Evolutionary conservation across 2,888 invertebrate species (phyloP), one percentile per base, ranked within the genome.

Genomic region (Mamestra brassicae): DNA sequence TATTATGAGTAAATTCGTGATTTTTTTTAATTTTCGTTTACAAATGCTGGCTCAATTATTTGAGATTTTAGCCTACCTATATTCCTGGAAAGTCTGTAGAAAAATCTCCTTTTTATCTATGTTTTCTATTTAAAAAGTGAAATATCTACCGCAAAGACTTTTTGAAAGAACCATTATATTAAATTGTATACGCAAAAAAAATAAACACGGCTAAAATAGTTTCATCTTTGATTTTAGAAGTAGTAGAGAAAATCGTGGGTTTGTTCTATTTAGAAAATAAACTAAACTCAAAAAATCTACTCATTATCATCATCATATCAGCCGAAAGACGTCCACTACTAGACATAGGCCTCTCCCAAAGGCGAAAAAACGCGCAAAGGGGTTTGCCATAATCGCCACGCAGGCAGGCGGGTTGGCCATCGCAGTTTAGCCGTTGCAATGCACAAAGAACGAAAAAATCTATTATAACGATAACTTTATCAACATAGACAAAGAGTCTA

Each of bases 401-500:
- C 26, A 26, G 26, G 26, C 26, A 26, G 26, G 26, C 26, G 26
- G 26, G 26, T 26, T 26, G 26, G 26, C 26, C 26, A 26, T 26
- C 26, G 26, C 26, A 26, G 26, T 26, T 26, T 26, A 26, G 26
- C 26, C 26, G 26, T 26, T 26, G 26, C 26, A 26, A 26, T 26
- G 26, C 26, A 26, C 26, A 26, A 26, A 26, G 26, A 26, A 26
- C 26, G 26, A 26, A 26, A 63, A 60, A 67, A 47, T 34, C 50
- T 57, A 38, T 61, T 64, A 36, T n/a, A n/a, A n/a, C 45, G 38
- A 75, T 71, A 66, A 58, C 10, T 70, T 67, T 71, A 82, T 62
- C 63, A 76, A 77, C 54, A 66, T 75, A 26, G 57, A 81, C 60
- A 76, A 78, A 85, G 71, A 71, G 61, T 76, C 77, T 78, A 80